Percentiles rank a stretch among this genome's conserved stretches.
Conservation (phyloP, 2,888 invertebrate species). For the Amphipoea oculea region DNA sequence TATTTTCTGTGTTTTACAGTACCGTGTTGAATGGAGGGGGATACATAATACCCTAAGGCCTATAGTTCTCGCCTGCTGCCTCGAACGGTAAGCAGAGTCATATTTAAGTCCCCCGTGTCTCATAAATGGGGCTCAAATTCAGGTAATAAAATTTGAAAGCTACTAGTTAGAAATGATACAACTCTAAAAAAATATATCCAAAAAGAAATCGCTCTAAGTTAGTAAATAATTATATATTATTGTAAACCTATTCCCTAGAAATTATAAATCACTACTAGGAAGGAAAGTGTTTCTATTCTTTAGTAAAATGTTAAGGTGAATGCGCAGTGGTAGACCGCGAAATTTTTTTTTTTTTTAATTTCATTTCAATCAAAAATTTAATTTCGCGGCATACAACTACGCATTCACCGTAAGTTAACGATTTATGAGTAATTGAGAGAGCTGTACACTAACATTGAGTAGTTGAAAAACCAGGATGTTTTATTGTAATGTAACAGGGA, state of each 20-base stretch:
- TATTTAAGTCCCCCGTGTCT: neutral
- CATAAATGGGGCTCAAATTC: neutral
- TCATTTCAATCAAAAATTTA: too few relatives aligned
- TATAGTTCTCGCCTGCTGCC: neutral
- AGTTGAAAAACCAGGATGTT: neutral
- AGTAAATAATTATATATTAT: neutral
- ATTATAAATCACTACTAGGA: neutral
- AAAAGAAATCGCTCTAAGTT: neutral
- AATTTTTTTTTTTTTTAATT: too few relatives aligned
- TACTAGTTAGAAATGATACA: neutral
- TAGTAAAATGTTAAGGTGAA: neutral
- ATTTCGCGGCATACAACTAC: too few relatives aligned
- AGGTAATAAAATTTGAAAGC: neutral
- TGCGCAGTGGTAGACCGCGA: too few relatives aligned
- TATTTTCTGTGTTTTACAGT: neutral
- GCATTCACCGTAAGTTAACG: too few relatives aligned
- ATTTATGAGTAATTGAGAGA: neutral
- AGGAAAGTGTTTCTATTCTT: neutral
- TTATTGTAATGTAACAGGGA: neutral
- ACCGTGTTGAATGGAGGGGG: neutral
- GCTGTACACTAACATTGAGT: neutral
- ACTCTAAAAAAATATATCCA: neutral
- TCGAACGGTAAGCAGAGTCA: neutral
- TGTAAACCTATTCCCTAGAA: neutral
- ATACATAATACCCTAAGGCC: neutral